These are phyloP conservation scores for Istiophorus platypterus DNA, from an alignment of 2,113 vertebrate species.

Conservation along the genomic window DNA sequence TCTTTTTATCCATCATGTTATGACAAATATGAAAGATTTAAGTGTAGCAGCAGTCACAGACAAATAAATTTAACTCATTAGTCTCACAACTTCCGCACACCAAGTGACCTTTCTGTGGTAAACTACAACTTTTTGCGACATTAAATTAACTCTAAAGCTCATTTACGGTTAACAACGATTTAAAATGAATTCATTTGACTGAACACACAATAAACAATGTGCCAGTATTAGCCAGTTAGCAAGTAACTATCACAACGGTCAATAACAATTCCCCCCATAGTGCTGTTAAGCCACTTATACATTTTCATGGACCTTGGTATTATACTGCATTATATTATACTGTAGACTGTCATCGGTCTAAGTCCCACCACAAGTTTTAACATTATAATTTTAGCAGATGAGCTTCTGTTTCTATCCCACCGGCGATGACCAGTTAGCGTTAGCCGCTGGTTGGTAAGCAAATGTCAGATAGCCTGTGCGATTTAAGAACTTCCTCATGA, in stretches of 20 bases:
- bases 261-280: not conserved
- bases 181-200: not conserved
- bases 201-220: not conserved
- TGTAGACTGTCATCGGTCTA: not conserved
- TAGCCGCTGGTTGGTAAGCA: constrained; percentile 1
- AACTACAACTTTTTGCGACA: too few relatives aligned
- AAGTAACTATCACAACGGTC: not conserved
- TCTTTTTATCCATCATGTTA: not conserved
- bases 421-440: constrained; percentile 46
- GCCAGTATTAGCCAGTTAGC: constrained; percentile 7
- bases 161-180: not conserved
- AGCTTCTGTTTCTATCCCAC: not conserved
- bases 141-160: not conserved
- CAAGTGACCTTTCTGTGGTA: not conserved
- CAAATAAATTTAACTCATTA: not conserved
- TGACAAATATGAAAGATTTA: too few relatives aligned
- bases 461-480: not conserved
- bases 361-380: too few relatives aligned
- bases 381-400: not conserved
- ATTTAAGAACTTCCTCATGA: not conserved
- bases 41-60: too few relatives aligned
- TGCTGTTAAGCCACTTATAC: not conserved
- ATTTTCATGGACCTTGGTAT: too few relatives aligned
- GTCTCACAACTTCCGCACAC: not conserved
- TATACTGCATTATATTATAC: too few relatives aligned